A percentile compares a stretch with the other conserved stretches of the same genome.
These are phyloP conservation scores for Phymastichus coffea DNA, from an alignment of 1,140 invertebrate species.

Conservation along the genomic window DNA sequence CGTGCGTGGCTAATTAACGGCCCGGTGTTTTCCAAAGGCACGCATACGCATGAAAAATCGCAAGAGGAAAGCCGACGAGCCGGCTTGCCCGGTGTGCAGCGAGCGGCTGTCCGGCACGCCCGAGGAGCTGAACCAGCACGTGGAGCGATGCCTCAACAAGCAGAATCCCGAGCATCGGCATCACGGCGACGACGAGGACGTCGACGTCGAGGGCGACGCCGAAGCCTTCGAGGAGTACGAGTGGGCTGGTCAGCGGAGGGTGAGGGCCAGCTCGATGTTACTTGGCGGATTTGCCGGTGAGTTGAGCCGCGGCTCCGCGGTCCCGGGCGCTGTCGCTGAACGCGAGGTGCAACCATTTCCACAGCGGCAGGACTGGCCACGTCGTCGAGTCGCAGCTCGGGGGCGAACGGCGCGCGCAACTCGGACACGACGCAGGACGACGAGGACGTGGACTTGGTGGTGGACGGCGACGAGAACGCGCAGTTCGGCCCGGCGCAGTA, in stretches of 20 bases:
- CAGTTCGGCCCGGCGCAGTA: slow-evolving; percentile 84
- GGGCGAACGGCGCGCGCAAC: slow-evolving; percentile 22
- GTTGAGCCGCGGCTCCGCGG: too few species aligned
- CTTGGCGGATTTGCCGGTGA: slow-evolving; percentile 70
- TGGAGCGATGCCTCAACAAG: slow-evolving; percentile 70
- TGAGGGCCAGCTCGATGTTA: slow-evolving; percentile 68
- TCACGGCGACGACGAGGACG: slow-evolving; percentile 64
- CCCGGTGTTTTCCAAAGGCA: slow-evolving; percentile 45
- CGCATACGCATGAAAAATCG: slow-evolving; percentile 65
- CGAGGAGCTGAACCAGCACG: slow-evolving; percentile 76
- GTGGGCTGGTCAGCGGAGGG: slow-evolving; percentile 77
- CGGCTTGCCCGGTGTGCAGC: slow-evolving; percentile 76
- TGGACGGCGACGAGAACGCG: slow-evolving; percentile 73
- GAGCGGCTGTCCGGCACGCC: slow-evolving; percentile 62
- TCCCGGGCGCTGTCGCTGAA: too few species aligned
- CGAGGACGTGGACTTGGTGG: slow-evolving; percentile 80
- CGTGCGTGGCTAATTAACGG: neutral
- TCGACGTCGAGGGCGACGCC: slow-evolving; percentile 69
- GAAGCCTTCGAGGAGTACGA: slow-evolving; percentile 77
- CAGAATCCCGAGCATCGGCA: slow-evolving; percentile 46
- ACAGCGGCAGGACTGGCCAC: slow-evolving; percentile 59
- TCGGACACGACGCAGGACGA: slow-evolving; percentile 54
- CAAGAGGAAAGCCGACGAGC: slow-evolving; percentile 70
- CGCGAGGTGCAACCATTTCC: too few species aligned
- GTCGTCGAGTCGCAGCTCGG: slow-evolving; percentile 51